Conservation (phyloP, 2,888 invertebrate genomes). For the Rhingia rostrata region DNA sequence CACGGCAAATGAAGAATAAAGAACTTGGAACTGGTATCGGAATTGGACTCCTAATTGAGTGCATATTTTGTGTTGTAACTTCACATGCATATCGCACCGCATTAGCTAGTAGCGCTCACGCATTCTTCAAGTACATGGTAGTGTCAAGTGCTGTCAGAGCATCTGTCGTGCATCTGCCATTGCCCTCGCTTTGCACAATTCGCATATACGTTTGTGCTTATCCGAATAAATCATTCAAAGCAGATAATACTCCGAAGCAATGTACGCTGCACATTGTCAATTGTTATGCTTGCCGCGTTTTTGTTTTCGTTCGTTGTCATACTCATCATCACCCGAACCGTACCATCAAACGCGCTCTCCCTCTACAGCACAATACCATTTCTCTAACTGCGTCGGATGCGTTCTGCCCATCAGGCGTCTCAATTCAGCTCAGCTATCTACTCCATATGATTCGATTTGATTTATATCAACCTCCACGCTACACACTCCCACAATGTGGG, state of each 20-base stretch:
- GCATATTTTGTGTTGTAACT: constrained; percentile 51
- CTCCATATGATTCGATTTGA: constrained; percentile 68
- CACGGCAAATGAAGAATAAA: constrained; percentile 28
- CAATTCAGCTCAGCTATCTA: constrained; percentile 11
- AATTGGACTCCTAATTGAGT: constrained; percentile 60
- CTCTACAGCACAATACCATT: constrained; percentile 2
- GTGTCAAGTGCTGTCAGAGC: constrained; percentile 69
- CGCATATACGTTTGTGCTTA: neutral
- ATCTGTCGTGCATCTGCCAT: constrained; percentile 66
- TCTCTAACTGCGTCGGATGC: constrained; percentile 33
- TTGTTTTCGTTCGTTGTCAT: constrained; percentile 68
- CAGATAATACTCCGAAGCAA: constrained; percentile 71
- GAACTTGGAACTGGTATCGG: constrained; percentile 18
- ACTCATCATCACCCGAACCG: constrained; percentile 51
- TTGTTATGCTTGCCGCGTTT: constrained; percentile 72
- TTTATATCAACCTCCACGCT: constrained; percentile 53
- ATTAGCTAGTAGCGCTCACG: constrained; percentile 20
- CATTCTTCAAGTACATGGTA: constrained; percentile 68
- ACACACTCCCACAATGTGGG: constrained; percentile 54
- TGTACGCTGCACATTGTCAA: constrained; percentile 70
- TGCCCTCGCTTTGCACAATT: neutral
- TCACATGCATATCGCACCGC: constrained; percentile 26
- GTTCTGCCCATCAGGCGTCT: neutral
- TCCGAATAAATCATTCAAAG: constrained; percentile 70
- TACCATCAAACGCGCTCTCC: too few relatives aligned